phyloP scores from a whole-genome alignment of 2,888 invertebrate genomes.

The Leptopilina myrica region DNA sequence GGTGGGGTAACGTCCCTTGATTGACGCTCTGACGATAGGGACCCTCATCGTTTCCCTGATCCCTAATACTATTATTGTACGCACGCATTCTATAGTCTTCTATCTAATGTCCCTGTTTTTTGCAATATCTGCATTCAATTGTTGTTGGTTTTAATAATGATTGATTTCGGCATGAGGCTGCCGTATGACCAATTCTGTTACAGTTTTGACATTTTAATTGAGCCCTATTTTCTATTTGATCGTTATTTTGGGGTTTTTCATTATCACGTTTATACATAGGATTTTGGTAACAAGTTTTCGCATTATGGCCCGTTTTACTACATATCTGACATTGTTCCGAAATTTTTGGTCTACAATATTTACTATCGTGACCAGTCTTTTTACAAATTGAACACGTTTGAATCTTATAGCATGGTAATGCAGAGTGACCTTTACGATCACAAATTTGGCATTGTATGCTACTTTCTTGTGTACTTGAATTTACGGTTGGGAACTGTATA shows the following conservation, averaged over 20 bases:
- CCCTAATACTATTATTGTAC: background rate
- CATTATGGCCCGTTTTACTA: background rate
- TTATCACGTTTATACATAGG: no score
- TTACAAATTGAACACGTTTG: background rate
- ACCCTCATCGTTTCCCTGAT: slow-evolving; percentile 24
- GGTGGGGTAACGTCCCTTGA: background rate
- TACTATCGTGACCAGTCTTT: background rate
- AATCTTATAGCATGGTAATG: no score
- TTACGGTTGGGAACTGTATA: no score
- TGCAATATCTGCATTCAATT: slow-evolving; percentile 20
- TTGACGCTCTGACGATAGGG: background rate
- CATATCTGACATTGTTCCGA: background rate
- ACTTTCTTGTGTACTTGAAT: no score
- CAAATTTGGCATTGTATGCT: no score
- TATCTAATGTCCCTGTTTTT: background rate
- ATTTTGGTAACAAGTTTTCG: background rate
- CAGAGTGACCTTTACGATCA: no score
- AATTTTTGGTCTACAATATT: background rate
- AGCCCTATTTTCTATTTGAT: background rate
- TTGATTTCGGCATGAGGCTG: background rate
- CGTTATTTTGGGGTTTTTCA: no score
- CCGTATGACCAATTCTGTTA: background rate
- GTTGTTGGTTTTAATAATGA: no score
- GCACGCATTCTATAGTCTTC: background rate
- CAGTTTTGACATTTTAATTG: background rate